Conservation (phyloP, 2,113 vertebrate genomes). For the Triplophysa siluroides region DNA sequence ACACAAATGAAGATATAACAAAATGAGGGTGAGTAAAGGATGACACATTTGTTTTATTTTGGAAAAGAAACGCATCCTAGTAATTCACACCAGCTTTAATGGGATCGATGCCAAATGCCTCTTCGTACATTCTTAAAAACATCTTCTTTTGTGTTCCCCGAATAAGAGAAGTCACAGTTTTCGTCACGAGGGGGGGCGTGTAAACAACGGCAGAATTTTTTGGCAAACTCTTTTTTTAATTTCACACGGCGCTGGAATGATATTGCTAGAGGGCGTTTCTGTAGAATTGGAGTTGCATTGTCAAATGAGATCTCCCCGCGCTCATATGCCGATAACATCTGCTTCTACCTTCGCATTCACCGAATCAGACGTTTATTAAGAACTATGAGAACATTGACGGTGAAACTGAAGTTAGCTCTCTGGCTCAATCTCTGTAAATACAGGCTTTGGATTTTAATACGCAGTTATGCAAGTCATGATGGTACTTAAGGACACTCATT, state of each 20-base stretch:
- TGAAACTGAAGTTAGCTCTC: constrained; percentile 22
- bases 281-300: neutral
- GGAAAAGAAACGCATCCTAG: too few species aligned
- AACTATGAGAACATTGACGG: constrained; percentile 1
- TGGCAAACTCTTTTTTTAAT: neutral
- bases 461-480: constrained; percentile 29
- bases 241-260: neutral
- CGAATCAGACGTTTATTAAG: constrained; percentile 1
- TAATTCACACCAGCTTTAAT: too few species aligned
- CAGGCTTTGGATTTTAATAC: constrained; percentile 44
- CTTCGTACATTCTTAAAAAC: too few species aligned
- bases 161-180: too few species aligned
- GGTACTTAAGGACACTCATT: neutral
- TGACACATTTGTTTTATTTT: too few species aligned
- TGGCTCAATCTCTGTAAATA: constrained; percentile 39
- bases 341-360: neutral
- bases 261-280: constrained; percentile 9
- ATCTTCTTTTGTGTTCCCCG: too few species aligned
- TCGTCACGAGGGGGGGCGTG: neutral
- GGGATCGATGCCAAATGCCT: too few species aligned
- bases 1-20: too few species aligned
- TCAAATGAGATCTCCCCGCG: neutral
- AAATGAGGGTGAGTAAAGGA: too few species aligned
- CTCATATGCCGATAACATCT: constrained; percentile 22
- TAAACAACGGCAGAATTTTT: neutral